Evolutionary conservation across 2,888 invertebrate species (phyloP), one percentile per base, ranked within the genome.

Genomic region (Eilema griseolum): DNA sequence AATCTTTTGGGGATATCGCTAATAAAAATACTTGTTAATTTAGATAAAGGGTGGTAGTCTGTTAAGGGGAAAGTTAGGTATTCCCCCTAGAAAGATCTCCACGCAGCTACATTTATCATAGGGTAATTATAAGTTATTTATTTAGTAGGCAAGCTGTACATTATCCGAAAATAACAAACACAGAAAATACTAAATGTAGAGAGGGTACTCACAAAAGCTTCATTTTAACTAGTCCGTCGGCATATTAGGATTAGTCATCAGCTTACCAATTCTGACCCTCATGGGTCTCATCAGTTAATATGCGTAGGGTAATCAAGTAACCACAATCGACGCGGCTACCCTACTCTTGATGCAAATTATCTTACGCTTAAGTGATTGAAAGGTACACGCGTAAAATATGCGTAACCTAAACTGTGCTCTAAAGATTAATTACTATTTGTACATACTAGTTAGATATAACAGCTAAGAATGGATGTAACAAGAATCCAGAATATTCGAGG

Each of bases 371-470:
- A 65, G 56, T 23, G 56, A 65, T 65, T 65, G 31, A 33, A 65
- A n/a, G 56, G 23, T 11, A 56, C n/a, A 14, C 23, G 11, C 56
- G 31, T 65, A 56, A 56, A 23, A 65, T 65, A 56, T 65, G 33
- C 65, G 33, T 57, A 57, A 23, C 28, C 23, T 33, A 33, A 65
- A n/a, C 31, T 65, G 20, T 56, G 14, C 14, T 52, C 31, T 52
- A 52, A 64, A 52, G 28, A 56, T 64, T n/a, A 52, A 64, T 64
- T 31, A 31, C 52, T 33, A 33, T 61, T 20, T 52, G 66, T 52
- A 71, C 76, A 70, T 72, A 63, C 72, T 7, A 52, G 2, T 74
- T 7, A 52, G 2, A n/a, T 56, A 12, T 20, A 26, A 26, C 26
- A 63, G 26, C 46, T 63, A 26, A 20, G 20, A 64, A 11, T 24